phyloP scores from a whole-genome alignment of 2,113 vertebrate species.

The Amblyornis subalaris region DNA sequence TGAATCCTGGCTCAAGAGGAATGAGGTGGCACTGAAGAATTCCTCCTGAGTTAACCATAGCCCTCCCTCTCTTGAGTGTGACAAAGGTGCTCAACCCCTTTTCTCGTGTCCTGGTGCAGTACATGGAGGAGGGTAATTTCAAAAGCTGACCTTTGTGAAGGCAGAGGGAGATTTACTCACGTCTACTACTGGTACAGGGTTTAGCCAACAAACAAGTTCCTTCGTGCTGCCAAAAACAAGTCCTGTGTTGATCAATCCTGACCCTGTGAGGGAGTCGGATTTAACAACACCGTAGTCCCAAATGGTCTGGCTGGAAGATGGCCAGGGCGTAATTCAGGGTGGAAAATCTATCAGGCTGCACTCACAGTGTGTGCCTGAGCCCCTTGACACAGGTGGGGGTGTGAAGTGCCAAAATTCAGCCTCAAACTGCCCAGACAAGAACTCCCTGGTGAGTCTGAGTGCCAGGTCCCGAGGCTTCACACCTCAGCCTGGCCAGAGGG shows the following conservation, averaged over 20 bases:
- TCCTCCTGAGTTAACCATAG: neutral
- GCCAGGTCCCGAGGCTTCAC: fast-evolving
- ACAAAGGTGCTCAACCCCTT: neutral
- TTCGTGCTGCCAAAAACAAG: neutral
- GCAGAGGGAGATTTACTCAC: neutral
- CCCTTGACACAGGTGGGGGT: neutral
- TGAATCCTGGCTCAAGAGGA: neutral
- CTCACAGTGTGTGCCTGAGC: fast-evolving
- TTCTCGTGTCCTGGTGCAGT: neutral
- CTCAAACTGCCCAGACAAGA: neutral
- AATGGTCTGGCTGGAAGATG: neutral
- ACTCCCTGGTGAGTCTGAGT: neutral
- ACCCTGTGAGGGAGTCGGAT: neutral
- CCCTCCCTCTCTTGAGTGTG: neutral
- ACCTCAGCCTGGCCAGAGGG: neutral
- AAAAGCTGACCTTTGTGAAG: neutral
- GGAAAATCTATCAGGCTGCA: neutral
- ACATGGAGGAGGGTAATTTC: neutral
- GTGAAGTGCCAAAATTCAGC: neutral
- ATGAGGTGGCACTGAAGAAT: neutral
- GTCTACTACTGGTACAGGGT: neutral
- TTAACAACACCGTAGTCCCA: neutral
- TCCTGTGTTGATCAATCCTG: neutral
- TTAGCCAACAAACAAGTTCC: neutral
- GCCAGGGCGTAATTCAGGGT: neutral